Evolutionary conservation across 1,140 invertebrate genomes (phyloP).

Genomic region (Drosophila varians): DNA sequence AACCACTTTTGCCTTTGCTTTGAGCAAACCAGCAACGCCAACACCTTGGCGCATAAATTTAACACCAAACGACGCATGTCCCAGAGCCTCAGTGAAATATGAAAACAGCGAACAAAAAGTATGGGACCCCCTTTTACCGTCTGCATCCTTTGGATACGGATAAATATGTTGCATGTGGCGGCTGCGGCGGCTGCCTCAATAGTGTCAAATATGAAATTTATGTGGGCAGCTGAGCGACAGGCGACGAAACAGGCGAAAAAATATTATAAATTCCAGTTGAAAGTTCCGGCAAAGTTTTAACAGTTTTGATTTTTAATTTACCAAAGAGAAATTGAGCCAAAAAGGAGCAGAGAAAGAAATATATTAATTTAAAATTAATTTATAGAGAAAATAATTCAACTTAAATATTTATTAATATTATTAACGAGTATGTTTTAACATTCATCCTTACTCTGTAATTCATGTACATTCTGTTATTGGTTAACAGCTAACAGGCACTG

Average conservation of each 20-base stretch:
- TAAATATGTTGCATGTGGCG: slow-evolving; percentile 60
- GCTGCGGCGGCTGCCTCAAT: slow-evolving; percentile 46
- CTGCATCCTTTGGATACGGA: neutral
- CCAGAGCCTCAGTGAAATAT: slow-evolving; percentile 13
- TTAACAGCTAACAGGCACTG: too few relatives aligned
- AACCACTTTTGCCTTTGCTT: slow-evolving; percentile 10
- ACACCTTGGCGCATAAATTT: slow-evolving; percentile 78
- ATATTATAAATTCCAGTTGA: neutral
- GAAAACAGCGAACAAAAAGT: neutral
- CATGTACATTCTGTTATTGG: too few relatives aligned
- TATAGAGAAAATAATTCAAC: too few relatives aligned
- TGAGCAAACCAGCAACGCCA: slow-evolving; percentile 48
- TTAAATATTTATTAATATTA: too few relatives aligned
- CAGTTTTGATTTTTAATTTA: too few relatives aligned
- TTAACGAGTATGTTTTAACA: too few relatives aligned
- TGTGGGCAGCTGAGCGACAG: slow-evolving; percentile 53
- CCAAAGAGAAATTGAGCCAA: too few relatives aligned
- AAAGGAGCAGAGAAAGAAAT: too few relatives aligned
- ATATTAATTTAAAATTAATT: too few relatives aligned
- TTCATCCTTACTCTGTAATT: too few relatives aligned
- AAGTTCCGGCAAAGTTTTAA: neutral
- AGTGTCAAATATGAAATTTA: slow-evolving; percentile 81
- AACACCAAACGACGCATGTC: slow-evolving; percentile 75
- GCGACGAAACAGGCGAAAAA: slow-evolving; percentile 19
- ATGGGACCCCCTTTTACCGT: neutral